Evolutionary conservation across 2,888 invertebrate species (phyloP).

Genomic region (Erebia ligea): DNA sequence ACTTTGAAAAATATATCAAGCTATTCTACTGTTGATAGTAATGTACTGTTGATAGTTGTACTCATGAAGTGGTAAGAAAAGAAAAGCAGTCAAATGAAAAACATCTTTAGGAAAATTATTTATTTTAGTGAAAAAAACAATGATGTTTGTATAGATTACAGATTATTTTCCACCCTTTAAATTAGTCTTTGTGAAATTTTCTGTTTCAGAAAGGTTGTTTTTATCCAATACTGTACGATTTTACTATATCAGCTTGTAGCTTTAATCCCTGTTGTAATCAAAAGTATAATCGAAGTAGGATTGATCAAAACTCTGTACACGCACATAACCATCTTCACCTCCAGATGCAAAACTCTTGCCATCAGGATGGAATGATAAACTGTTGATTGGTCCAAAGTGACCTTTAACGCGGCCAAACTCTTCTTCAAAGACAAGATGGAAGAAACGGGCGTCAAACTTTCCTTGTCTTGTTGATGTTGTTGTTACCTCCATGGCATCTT

Average conservation of each 20-base stretch:
- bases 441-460: slow-evolving; percentile 98
- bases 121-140: slow-evolving; percentile 7
- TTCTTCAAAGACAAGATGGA: slow-evolving; percentile 97
- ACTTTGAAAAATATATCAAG: background rate
- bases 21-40: too few relatives aligned
- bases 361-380: slow-evolving; percentile 98
- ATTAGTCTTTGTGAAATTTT: background rate
- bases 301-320: slow-evolving; percentile 97
- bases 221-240: slow-evolving; percentile 1
- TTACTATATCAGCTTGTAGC: slow-evolving; percentile 13
- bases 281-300: slow-evolving; percentile 98
- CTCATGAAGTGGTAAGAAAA: background rate
- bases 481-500: slow-evolving; percentile 99
- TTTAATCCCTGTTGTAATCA: slow-evolving; percentile 87
- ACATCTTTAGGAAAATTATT: slow-evolving; percentile 4
- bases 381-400: slow-evolving; percentile 99
- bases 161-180: background rate
- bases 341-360: slow-evolving; percentile 98
- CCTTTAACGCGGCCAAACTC: slow-evolving; percentile 99
- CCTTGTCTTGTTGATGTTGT: slow-evolving; percentile 96
- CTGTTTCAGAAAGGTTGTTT: background rate
- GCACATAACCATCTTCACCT: slow-evolving; percentile 99
- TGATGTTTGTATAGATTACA: background rate
- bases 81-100: background rate
- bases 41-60: background rate